phyloP scores from a whole-genome alignment of 2,888 invertebrate genomes.

The Platerodrilus igneus region DNA sequence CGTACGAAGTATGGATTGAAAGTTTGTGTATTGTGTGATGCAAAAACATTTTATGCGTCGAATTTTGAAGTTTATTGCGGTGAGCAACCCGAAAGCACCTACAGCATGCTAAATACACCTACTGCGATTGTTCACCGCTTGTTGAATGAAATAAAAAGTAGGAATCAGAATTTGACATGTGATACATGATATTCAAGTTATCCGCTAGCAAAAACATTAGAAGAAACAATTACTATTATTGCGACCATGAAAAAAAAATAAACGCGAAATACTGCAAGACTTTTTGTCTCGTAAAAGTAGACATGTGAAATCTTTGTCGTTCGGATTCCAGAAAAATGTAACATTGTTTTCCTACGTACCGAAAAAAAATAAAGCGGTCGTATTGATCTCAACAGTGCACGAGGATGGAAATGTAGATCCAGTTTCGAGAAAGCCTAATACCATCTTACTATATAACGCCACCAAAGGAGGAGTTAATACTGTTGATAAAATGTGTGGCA shows the following conservation, averaged over 20 bases:
- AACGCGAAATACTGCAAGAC: conserved; percentile 33
- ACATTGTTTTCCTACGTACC: conserved; percentile 32
- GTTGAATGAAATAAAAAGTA: too few species aligned
- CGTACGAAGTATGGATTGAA: too few species aligned
- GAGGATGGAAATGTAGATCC: conserved; percentile 22
- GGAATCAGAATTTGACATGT: too few species aligned
- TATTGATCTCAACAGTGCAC: conserved; percentile 25
- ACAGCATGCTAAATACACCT: too few species aligned
- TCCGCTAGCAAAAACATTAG: too few species aligned
- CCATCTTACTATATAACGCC: conserved; percentile 21
- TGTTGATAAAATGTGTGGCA: conserved; percentile 30
- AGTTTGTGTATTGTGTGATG: too few species aligned
- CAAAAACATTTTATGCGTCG: too few species aligned
- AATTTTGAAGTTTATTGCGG: too few species aligned
- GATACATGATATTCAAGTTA: conserved; percentile 28
- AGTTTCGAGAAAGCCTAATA: conserved; percentile 24
- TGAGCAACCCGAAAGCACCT: too few species aligned
- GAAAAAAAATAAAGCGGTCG: conserved; percentile 27
- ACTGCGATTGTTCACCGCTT: too few species aligned
- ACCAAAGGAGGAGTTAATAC: conserved; percentile 33
- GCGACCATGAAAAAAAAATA: conserved; percentile 29
- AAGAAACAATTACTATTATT: conserved; percentile 7
- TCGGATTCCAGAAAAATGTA: conserved; percentile 31
- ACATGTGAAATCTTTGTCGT: conserved; percentile 26
- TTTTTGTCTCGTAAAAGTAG: conserved; percentile 30